A percentile compares a stretch with the other conserved stretches of the same genome.
phyloP scores from a whole-genome alignment of 2,888 invertebrate species.

The Athetis lepigone region DNA sequence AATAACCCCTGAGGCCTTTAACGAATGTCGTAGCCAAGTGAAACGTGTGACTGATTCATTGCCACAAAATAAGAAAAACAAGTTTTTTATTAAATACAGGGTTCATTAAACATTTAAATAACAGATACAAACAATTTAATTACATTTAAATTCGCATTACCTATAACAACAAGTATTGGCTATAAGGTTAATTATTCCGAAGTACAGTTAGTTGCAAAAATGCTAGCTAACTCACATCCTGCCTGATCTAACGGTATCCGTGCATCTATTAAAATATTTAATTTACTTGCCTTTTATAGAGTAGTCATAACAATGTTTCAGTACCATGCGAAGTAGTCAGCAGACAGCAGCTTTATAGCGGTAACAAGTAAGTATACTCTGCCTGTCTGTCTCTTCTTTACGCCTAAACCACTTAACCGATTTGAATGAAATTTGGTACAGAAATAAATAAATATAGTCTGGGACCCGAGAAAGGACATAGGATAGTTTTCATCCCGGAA shows the following conservation, averaged over 20 bases:
- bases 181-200: conserved; percentile 1
- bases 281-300: conserved; percentile 21
- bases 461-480: too few relatives aligned
- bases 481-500: too few relatives aligned
- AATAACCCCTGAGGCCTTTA: conserved; percentile 81
- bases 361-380: too few relatives aligned
- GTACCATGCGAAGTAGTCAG: conserved; percentile 18
- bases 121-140: conserved; percentile 1
- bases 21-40: conserved; percentile 75
- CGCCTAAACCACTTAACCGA: too few relatives aligned
- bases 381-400: too few relatives aligned
- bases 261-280: conserved; percentile 8
- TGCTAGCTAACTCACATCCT: conserved; percentile 17
- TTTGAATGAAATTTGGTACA: too few relatives aligned
- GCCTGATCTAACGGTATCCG: conserved; percentile 35
- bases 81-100: not conserved
- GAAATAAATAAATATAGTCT: too few relatives aligned
- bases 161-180: not conserved
- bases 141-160: not conserved
- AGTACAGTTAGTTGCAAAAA: not conserved
- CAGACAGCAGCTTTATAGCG: conserved; percentile 22
- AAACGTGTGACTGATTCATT: conserved; percentile 65
- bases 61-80: conserved; percentile 24
- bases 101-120: conserved; percentile 1
- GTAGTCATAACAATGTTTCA: conserved; percentile 18